These are phyloP conservation scores for Diabrotica virgifera DNA, from an alignment of 1,140 invertebrate species.

Conservation along the genomic window DNA sequence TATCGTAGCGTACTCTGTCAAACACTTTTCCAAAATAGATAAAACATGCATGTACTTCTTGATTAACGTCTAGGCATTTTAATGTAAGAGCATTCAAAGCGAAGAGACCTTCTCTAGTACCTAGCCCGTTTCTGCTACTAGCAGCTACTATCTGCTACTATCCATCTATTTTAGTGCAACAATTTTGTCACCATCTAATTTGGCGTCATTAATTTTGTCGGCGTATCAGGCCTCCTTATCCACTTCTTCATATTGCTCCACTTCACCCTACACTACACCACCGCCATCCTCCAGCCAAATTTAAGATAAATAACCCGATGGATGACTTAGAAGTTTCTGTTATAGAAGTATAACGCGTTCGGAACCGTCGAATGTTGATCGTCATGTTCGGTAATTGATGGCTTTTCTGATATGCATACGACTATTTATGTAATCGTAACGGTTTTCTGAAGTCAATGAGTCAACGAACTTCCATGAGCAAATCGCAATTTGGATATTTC, in stretches of 20 bases:
- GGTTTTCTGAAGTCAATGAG: neutral
- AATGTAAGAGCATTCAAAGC: too few species aligned
- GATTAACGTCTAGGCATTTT: too few species aligned
- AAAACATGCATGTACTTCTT: too few species aligned
- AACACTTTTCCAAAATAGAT: too few species aligned
- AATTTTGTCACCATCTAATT: too few species aligned
- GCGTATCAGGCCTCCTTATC: too few species aligned
- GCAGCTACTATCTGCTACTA: too few species aligned
- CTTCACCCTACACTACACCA: neutral
- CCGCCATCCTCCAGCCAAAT: neutral
- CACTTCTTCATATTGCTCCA: neutral
- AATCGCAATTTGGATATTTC: neutral
- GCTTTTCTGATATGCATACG: slow-evolving; percentile 2
- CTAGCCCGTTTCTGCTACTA: too few species aligned
- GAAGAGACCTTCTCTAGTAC: too few species aligned
- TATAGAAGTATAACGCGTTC: neutral
- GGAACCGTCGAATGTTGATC: neutral
- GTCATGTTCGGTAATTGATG: slow-evolving; percentile 2
- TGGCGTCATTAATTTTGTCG: too few species aligned
- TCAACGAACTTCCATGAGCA: neutral
- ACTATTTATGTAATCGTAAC: neutral
- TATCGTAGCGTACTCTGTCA: too few species aligned
- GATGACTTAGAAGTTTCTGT: slow-evolving; percentile 2
- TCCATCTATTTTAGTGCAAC: too few species aligned
- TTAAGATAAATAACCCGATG: neutral